These are phyloP conservation scores for Callipepla californica DNA, from an alignment of 2,113 vertebrate species.

Conservation along the genomic window DNA sequence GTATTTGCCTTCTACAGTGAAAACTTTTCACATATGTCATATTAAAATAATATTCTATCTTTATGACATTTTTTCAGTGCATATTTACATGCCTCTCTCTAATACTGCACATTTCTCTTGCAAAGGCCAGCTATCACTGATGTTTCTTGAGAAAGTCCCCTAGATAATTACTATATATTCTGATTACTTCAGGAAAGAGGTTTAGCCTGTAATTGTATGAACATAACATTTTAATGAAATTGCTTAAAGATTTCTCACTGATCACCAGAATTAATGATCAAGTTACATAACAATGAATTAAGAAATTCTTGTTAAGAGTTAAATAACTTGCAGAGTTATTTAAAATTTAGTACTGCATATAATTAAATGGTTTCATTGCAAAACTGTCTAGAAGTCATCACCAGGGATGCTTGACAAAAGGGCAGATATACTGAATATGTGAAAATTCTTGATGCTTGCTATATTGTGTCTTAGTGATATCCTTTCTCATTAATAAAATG, in stretches of 20 bases:
- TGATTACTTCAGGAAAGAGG: neutral
- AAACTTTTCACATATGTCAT: neutral
- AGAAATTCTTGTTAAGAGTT: neutral
- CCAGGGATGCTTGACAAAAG: neutral
- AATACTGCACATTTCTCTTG: neutral
- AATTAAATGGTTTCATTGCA: neutral
- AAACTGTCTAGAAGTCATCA: neutral
- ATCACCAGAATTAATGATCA: neutral
- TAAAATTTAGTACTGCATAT: neutral
- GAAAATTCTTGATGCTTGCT: neutral
- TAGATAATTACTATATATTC: neutral
- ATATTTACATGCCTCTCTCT: neutral
- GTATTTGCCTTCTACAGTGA: neutral
- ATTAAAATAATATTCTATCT: neutral
- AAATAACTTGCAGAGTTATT: neutral
- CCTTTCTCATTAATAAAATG: neutral
- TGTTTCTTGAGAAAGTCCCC: neutral
- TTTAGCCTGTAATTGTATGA: neutral
- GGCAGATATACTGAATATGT: neutral
- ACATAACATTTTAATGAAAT: neutral
- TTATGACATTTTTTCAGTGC: neutral
- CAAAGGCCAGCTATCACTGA: neutral
- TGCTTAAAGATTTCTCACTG: neutral
- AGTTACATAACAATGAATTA: slow-evolving; percentile 1
- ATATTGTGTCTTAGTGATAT: neutral